phyloP scores from a whole-genome alignment of 1,140 invertebrate genomes.

The Holcopasites calliopsidis region DNA sequence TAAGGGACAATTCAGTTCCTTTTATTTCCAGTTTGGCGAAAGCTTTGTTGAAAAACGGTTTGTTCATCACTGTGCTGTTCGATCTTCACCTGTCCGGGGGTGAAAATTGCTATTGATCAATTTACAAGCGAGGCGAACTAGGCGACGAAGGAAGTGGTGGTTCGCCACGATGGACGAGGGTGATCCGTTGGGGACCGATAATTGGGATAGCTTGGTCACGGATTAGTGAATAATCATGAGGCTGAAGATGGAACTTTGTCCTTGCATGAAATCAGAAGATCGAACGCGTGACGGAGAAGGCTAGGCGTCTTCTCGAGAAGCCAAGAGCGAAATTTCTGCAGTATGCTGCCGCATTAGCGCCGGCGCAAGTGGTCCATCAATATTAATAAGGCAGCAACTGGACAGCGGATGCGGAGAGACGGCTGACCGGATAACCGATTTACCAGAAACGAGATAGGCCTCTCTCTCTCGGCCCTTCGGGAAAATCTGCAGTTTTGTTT shows the following conservation, averaged over 20 bases:
- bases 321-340: conserved; percentile 27
- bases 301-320: conserved; percentile 17
- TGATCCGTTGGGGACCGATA: conserved; percentile 15
- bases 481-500: background rate
- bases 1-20: no score
- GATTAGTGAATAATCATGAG: conserved; percentile 52
- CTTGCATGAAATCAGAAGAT: conserved; percentile 56
- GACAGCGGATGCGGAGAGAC: conserved; percentile 44
- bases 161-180: background rate
- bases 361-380: conserved; percentile 63
- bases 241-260: conserved; percentile 6
- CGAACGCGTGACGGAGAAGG: conserved; percentile 41
- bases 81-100: background rate
- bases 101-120: conserved; percentile 39
- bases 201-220: conserved; percentile 17
- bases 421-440: conserved; percentile 44
- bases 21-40: no score
- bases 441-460: background rate
- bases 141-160: no score
- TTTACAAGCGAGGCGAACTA: conserved; percentile 13
- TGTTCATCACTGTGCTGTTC: background rate
- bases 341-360: conserved; percentile 59
- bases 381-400: conserved; percentile 65
- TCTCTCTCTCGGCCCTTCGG: background rate
- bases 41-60: no score